Percentiles rank a stretch among this genome's conserved stretches.
Conservation (phyloP, 2,888 invertebrate species). For the Atethmia centrago region DNA sequence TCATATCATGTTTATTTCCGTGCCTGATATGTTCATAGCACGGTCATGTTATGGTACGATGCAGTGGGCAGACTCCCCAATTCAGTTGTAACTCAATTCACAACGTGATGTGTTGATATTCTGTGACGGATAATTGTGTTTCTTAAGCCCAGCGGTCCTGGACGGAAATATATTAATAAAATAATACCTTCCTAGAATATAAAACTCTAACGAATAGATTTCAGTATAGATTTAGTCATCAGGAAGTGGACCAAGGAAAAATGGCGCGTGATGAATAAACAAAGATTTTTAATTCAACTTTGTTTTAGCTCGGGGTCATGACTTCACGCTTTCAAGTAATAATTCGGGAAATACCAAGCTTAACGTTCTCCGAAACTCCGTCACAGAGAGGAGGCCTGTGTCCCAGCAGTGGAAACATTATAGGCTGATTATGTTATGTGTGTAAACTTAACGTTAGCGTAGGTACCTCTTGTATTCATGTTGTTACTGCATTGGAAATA, state of each 20-base stretch:
- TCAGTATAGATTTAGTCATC: slow-evolving; percentile 22
- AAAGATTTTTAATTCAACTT: slow-evolving; percentile 42
- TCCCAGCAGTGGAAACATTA: no score
- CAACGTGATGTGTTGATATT: slow-evolving; percentile 16
- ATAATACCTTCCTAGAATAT: slow-evolving; percentile 43
- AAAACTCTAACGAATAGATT: slow-evolving; percentile 29
- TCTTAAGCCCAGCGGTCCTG: slow-evolving; percentile 12
- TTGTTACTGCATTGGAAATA: not conserved
- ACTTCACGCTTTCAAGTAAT: slow-evolving; percentile 40
- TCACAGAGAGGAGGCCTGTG: no score
- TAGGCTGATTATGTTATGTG: no score
- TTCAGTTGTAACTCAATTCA: not conserved
- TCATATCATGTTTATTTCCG: not conserved
- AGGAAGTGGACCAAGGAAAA: slow-evolving; percentile 46
- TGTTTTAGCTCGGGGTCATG: slow-evolving; percentile 37
- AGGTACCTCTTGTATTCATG: not conserved
- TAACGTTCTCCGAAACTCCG: no score
- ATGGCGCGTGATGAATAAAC: slow-evolving; percentile 31
- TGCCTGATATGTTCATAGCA: not conserved
- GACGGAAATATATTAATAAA: slow-evolving; percentile 20
- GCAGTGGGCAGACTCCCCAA: not conserved
- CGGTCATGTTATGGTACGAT: not conserved
- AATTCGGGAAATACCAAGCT: not conserved
- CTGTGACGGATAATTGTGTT: slow-evolving; percentile 17
- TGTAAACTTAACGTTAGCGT: not conserved